Evolutionary conservation across 2,113 vertebrate species (phyloP), one percentile per base, ranked within the genome.

Genomic region (Dryoscopus gambensis): DNA sequence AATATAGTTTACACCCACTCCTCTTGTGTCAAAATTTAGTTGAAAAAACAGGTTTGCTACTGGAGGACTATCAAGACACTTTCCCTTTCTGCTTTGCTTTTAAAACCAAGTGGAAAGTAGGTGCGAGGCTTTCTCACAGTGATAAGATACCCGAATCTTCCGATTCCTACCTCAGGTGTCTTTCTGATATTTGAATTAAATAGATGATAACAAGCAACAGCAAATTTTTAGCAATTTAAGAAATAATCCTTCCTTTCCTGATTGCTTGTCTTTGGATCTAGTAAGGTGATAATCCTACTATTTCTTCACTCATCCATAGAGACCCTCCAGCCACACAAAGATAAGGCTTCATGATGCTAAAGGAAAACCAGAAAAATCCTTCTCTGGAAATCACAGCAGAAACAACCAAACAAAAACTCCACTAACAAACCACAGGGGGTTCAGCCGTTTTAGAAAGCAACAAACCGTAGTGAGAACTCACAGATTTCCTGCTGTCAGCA

Each of bases 1-100:
- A 94, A 93, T 70, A 59, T 23, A 84, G 90, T 93, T 88, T 75
- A 84, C 88, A 88, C 79, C 83, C 87, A 89, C 87, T 89, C 57
- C 52, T 94, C 44, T 30, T 57, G 44, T 63, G 73, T 92, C 39
- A 88, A 90, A 86, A 88, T 84, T 77, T 60, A 78, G 52, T 59
- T 71, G 60, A 95, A 94, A 94, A 91, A 53, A 8, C 0, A 15
- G 40, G 33, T 77, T 90, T 94, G 39, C 50, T 87, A 50, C 73
- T 71, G 84, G 63, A 93, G 83, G 91, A 63, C 71, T 68, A 64
- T 67, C n/a, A 71, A 93, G 82, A 44, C 6, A 46, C 84, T 60
- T 90, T 90, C 37, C 10, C 47, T 77, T 95, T 57, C 80, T 89
- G 59, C 37, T 82, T 94, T 60, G 18, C 40, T 79, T 92, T 94